These are phyloP conservation scores for Steatocranus sp. DNA, from an alignment of 2,797 vertebrate species.

Conservation along the genomic window DNA sequence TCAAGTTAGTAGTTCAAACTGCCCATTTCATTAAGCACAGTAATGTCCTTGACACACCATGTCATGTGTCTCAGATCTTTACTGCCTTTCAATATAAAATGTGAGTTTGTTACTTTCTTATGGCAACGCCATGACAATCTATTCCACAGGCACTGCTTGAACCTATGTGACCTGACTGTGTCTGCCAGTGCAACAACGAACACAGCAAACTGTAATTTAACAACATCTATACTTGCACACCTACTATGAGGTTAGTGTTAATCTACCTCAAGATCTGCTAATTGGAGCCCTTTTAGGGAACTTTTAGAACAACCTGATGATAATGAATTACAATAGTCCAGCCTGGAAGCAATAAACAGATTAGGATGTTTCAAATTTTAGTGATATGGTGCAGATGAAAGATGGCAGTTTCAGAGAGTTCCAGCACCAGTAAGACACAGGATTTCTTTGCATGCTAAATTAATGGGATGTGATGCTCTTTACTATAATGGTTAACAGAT, in stretches of 20 bases:
- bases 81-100: neutral
- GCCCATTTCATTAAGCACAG: neutral
- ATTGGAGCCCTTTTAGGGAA: neutral
- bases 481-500: neutral
- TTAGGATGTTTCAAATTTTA: neutral
- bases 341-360: neutral
- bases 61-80: neutral
- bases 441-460: neutral
- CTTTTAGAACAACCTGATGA: neutral
- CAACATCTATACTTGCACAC: neutral
- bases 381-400: neutral
- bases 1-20: neutral
- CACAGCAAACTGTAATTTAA: neutral
- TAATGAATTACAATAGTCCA: neutral
- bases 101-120: neutral
- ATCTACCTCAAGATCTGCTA: neutral
- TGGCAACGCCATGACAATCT: neutral
- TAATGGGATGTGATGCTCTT: neutral
- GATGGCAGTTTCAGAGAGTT: neutral
- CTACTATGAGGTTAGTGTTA: neutral
- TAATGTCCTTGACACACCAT: neutral
- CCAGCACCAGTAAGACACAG: neutral
- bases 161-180: neutral
- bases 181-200: neutral
- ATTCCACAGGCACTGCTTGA: neutral